Base-by-base conservation (phyloP, 2,113 vertebrate genomes). In the Pelodiscus sinensis region DNA sequence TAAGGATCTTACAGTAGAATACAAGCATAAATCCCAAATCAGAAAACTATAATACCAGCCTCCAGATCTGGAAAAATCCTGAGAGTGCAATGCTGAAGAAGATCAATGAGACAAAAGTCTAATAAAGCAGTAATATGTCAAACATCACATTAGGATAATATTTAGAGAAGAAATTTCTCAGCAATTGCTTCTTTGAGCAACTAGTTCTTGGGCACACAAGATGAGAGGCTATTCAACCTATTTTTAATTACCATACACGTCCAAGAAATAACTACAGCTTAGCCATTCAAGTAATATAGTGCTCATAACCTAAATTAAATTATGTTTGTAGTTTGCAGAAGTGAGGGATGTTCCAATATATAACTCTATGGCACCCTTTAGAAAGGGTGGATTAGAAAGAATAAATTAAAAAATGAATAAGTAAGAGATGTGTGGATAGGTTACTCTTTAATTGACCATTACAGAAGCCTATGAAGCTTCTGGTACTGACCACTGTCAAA, bases 381-480 rank as follows among this genome's bases (percentile, higher is more conserved):
- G 24, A 38, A 58, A 79, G 19, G 54, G 18, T 38, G 8, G 31
- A 52, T 16, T 38, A 50, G 35, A 82, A 89, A 89, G 35, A 35
- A n/a, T 71, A 71, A 35, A 71, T 35, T 35, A 35, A 19, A 71
- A 35, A 35, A 68, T 68, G 85, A 29, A 55, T 18, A 57, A 5
- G 77, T 86, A 91, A 93, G 80, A 6, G 71, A 83, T 90, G 83
- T 93, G 71, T 92, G 77, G 85, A 79, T 62, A 94, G 62, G 89
- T 91, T 86, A 60, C 87, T 85, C 57, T 77, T 94, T 93, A 86
- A 93, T 16, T 94, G 58, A 77, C 44, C 65, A 85, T 80, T 90
- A 82, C 9, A 54, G 52, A 54, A 54, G 52, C 6, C 6, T 54
- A 8, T 96, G 85, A 92, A 91, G 0, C 4, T 83, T 84, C 82